These are phyloP conservation scores for Argentina silus DNA, from an alignment of 2,797 vertebrate genomes.

Conservation along the genomic window DNA sequence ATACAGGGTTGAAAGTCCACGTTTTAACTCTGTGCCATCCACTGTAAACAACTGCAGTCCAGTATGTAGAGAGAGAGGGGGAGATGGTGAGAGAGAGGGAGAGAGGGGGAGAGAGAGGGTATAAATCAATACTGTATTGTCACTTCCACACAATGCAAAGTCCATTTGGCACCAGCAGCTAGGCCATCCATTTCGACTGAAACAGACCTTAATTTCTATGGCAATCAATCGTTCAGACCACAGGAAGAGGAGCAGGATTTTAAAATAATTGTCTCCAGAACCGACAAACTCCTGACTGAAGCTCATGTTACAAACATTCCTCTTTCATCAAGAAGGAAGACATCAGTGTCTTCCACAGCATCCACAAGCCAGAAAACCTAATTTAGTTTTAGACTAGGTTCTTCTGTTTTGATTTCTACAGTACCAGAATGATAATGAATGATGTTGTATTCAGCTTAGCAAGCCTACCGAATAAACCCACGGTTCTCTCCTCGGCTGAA, in stretches of 20 bases:
- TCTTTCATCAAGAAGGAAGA: background rate
- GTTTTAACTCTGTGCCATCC: background rate
- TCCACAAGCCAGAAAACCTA: background rate
- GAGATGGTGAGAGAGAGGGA: background rate
- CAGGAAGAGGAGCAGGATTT: background rate
- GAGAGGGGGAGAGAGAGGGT: slow-evolving; percentile 2
- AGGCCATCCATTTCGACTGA: slow-evolving; percentile 1
- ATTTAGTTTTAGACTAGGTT: background rate
- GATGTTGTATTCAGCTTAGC: no score
- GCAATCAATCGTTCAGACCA: slow-evolving; percentile 2
- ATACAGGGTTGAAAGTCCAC: background rate
- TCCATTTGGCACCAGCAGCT: slow-evolving; percentile 15
- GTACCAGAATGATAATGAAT: no score
- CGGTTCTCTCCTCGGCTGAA: no score
- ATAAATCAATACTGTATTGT: slow-evolving; percentile 30
- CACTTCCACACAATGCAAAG: slow-evolving; percentile 6
- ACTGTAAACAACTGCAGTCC: background rate
- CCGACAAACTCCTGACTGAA: background rate
- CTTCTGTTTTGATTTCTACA: background rate
- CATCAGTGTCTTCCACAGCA: background rate
- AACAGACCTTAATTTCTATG: slow-evolving; percentile 11
- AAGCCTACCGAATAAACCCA: no score
- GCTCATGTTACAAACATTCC: background rate
- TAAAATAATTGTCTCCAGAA: background rate
- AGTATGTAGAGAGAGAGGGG: background rate